Evolutionary conservation across 2,888 invertebrate genomes (phyloP).

Genomic region (Girardia tigrina): DNA sequence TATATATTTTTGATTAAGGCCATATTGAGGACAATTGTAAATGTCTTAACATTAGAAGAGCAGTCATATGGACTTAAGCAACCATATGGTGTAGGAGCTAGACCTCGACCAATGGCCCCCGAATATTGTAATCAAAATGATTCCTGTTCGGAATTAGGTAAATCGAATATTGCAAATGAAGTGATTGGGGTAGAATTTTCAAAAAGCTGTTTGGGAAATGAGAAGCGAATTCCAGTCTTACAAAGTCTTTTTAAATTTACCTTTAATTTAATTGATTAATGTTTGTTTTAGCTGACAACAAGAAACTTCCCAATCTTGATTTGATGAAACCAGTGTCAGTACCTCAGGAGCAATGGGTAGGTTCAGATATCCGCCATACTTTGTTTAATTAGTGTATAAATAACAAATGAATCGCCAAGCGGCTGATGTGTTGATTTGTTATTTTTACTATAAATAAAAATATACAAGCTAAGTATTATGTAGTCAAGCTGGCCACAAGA

Average conservation of each 20-base stretch:
- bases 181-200: not conserved
- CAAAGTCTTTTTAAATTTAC: not conserved
- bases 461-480: too few species aligned
- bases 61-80: slow-evolving; percentile 59
- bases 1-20: too few species aligned
- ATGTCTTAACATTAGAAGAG: slow-evolving; percentile 62
- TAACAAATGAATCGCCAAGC: too few species aligned
- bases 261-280: not conserved
- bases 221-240: not conserved
- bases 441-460: too few species aligned
- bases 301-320: not conserved
- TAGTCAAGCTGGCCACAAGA: too few species aligned
- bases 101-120: slow-evolving; percentile 59
- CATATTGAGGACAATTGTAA: slow-evolving; percentile 59
- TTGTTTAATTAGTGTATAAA: too few species aligned
- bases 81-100: slow-evolving; percentile 63
- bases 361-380: too few species aligned
- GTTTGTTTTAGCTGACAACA: not conserved
- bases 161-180: not conserved
- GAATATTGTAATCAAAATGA: slow-evolving; percentile 47
- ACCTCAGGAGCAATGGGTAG: too few species aligned
- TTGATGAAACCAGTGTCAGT: too few species aligned
- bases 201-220: not conserved
- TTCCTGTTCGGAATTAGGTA: not conserved
- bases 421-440: too few species aligned